Conservation (phyloP, 2,797 vertebrate genomes). For the Pangasius djambal region DNA sequence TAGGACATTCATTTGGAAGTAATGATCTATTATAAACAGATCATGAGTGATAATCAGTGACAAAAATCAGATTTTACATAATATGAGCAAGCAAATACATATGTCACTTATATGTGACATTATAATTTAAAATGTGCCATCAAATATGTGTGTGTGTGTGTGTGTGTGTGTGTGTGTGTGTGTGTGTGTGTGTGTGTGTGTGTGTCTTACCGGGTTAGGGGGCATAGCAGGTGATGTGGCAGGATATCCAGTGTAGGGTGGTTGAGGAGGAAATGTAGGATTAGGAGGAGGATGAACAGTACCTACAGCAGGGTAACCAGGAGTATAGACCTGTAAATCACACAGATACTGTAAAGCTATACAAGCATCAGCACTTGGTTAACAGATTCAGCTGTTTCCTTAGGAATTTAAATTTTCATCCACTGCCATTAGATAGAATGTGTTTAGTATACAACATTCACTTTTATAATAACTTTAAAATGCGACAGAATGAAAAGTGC, state of each 20-base stretch:
- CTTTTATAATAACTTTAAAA: background rate
- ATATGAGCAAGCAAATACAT: too few species aligned
- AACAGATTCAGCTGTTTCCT: background rate
- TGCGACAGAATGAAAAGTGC: background rate
- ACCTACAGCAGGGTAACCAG: slow-evolving; percentile 39
- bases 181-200: too few species aligned
- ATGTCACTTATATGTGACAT: background rate
- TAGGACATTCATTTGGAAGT: background rate
- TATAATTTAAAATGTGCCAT: background rate
- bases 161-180: background rate
- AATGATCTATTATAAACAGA: too few species aligned
- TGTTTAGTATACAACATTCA: too few species aligned
- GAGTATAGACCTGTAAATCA: slow-evolving; percentile 28
- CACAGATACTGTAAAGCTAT: background rate
- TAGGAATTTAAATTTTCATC: background rate
- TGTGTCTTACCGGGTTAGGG: slow-evolving; percentile 40
- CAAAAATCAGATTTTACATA: background rate
- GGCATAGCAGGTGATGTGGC: slow-evolving; percentile 49
- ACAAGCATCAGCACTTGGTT: background rate
- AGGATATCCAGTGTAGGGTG: slow-evolving; percentile 51
- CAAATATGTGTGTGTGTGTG: background rate
- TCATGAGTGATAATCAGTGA: background rate
- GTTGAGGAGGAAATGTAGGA: slow-evolving; percentile 53
- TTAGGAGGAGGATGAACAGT: slow-evolving; percentile 54
- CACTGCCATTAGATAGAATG: background rate